A percentile compares a stretch with the other conserved stretches of the same genome.
These are phyloP conservation scores for Pocillopora meandrina DNA, from an alignment of 92 coral and sea anemone genomes.

Conservation along the genomic window DNA sequence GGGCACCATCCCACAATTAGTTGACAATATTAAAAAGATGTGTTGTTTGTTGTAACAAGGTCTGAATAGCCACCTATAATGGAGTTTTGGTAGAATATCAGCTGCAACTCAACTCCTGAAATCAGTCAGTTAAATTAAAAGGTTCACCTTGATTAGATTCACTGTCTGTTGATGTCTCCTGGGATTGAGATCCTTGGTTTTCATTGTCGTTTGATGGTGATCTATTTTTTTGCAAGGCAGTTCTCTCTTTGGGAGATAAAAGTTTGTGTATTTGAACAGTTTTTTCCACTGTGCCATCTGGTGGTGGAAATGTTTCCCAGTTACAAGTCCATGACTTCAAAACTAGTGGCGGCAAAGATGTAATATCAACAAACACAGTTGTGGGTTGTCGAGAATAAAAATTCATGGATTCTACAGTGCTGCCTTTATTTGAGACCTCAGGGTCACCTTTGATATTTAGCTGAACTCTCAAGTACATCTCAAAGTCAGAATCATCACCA, in stretches of 20 bases:
- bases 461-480: conserved; percentile 58
- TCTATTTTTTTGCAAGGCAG: conserved; percentile 29
- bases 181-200: not conserved
- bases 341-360: conserved; percentile 45
- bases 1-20: too few species aligned
- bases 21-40: too few species aligned
- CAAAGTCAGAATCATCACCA: conserved; percentile 34
- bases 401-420: not conserved
- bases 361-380: conserved; percentile 73
- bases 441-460: conserved; percentile 8
- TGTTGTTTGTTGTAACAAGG: too few species aligned
- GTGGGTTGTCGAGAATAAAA: conserved; percentile 54
- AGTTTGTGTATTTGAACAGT: conserved; percentile 56
- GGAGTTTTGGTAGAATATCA: too few species aligned
- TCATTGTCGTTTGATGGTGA: not conserved
- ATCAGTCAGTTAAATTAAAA: too few species aligned
- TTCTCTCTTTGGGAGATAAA: conserved; percentile 74
- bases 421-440: not conserved
- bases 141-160: conserved; percentile 14
- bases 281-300: conserved; percentile 45
- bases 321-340: conserved; percentile 38
- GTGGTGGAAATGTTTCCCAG: conserved; percentile 29
- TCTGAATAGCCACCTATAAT: too few species aligned
- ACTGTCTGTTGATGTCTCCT: not conserved
- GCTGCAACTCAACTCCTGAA: too few species aligned